A percentile compares a stretch with the other conserved stretches of the same genome.
These are phyloP conservation scores for Drosophila mayaguana DNA, from an alignment of 2,888 invertebrate species.

Conservation along the genomic window DNA sequence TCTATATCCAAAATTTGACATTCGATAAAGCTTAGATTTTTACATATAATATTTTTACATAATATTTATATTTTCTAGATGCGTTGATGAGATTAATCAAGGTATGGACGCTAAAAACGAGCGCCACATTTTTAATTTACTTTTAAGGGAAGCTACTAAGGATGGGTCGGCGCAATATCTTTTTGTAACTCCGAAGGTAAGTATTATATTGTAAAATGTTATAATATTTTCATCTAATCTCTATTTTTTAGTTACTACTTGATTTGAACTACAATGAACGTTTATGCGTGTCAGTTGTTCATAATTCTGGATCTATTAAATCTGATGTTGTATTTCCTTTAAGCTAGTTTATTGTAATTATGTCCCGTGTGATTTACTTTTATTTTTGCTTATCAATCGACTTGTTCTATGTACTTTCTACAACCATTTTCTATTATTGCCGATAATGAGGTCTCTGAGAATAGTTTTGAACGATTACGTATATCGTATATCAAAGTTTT, in stretches of 20 bases:
- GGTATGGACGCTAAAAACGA: constrained; percentile 96
- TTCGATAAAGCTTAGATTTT: too few species aligned
- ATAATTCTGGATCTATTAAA: constrained; percentile 86
- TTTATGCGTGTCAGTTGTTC: constrained; percentile 91
- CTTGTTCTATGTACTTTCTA: not conserved
- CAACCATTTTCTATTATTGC: not conserved
- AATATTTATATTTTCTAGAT: constrained; percentile 84
- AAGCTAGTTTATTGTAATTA: constrained; percentile 35
- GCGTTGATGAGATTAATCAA: constrained; percentile 91
- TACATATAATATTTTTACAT: not conserved
- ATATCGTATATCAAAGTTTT: too few species aligned
- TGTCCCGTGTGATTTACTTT: not conserved
- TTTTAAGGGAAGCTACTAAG: constrained; percentile 90
- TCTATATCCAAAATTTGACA: too few species aligned
- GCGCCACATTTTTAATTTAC: constrained; percentile 91
- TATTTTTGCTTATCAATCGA: not conserved
- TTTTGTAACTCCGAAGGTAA: constrained; percentile 96
- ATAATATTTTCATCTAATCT: not conserved
- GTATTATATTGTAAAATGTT: not conserved
- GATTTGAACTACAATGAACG: constrained; percentile 89
- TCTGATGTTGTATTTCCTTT: constrained; percentile 37
- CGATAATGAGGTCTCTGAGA: too few species aligned
- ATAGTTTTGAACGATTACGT: not conserved
- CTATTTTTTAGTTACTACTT: constrained; percentile 88
- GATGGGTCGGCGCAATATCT: constrained; percentile 93